These are phyloP conservation scores for Dusona sp. DNA, from an alignment of 2,888 invertebrate species.

Conservation along the genomic window DNA sequence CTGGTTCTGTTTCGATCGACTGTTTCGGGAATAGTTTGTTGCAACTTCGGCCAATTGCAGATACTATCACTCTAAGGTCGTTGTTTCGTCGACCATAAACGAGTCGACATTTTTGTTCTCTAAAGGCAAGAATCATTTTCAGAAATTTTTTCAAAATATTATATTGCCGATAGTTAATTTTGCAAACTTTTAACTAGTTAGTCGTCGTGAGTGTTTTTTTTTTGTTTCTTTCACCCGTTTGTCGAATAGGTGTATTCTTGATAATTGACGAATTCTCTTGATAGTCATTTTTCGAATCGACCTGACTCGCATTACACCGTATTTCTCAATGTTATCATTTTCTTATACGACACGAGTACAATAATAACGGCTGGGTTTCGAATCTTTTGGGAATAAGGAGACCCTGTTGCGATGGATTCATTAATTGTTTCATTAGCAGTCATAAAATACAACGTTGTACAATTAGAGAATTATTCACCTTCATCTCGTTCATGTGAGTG, in stretches of 20 bases:
- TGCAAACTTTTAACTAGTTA: not conserved
- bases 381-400: constrained; percentile 42
- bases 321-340: not conserved
- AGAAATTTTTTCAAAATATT: not conserved
- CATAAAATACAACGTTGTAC: constrained; percentile 78
- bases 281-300: not conserved
- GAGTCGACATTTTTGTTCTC: too few relatives aligned
- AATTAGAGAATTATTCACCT: constrained; percentile 77
- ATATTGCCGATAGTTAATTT: not conserved
- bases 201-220: not conserved
- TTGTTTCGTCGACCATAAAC: too few relatives aligned
- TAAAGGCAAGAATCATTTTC: not conserved
- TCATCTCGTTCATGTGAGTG: constrained; percentile 78
- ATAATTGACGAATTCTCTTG: not conserved
- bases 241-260: not conserved
- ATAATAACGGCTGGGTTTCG: constrained; percentile 36
- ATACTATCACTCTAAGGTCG: not conserved
- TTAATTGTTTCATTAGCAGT: constrained; percentile 83
- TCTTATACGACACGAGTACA: constrained; percentile 23
- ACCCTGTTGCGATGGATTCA: constrained; percentile 72
- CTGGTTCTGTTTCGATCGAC: not conserved
- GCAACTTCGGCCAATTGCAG: not conserved
- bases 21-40: not conserved
- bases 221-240: not conserved
- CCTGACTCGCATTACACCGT: not conserved